Conservation (phyloP, 2,888 invertebrate species). For the Scaptomyza reducta region DNA sequence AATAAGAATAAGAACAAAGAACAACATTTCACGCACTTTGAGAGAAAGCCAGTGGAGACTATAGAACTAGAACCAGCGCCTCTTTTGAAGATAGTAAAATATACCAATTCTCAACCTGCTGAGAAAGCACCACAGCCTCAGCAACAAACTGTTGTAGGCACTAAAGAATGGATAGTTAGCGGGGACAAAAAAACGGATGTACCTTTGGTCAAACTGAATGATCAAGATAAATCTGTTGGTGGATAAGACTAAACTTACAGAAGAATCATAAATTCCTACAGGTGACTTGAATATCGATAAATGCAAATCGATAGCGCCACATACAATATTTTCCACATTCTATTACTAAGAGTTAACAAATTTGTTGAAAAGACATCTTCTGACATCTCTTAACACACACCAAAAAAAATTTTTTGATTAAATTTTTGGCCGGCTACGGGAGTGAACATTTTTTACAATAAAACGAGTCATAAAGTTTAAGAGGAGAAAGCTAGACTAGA, state of each 20-base stretch:
- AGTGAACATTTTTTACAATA: too few relatives aligned
- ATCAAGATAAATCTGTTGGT: neutral
- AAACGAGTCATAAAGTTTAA: too few relatives aligned
- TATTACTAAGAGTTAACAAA: too few relatives aligned
- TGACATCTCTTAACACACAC: too few relatives aligned
- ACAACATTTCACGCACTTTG: neutral
- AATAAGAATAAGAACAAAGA: constrained; percentile 12
- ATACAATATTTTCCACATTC: too few relatives aligned
- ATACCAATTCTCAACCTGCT: neutral
- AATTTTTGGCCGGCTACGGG: too few relatives aligned
- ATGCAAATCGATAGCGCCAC: too few relatives aligned
- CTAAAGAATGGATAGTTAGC: neutral
- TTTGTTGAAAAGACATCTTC: too few relatives aligned
- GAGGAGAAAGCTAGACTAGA: too few relatives aligned
- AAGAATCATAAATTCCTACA: too few relatives aligned
- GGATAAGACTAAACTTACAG: neutral
- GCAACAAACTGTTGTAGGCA: neutral
- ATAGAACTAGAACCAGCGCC: neutral
- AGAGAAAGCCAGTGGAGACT: constrained; percentile 12
- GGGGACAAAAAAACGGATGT: neutral
- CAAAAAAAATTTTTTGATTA: too few relatives aligned
- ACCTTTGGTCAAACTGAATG: neutral
- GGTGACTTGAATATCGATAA: too few relatives aligned
- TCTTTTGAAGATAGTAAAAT: neutral
- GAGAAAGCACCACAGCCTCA: neutral